Percentiles rank a stretch among this genome's conserved stretches.
Evolutionary conservation across 2,888 invertebrate species (phyloP).

Genomic region (Drosophila ustulata): DNA sequence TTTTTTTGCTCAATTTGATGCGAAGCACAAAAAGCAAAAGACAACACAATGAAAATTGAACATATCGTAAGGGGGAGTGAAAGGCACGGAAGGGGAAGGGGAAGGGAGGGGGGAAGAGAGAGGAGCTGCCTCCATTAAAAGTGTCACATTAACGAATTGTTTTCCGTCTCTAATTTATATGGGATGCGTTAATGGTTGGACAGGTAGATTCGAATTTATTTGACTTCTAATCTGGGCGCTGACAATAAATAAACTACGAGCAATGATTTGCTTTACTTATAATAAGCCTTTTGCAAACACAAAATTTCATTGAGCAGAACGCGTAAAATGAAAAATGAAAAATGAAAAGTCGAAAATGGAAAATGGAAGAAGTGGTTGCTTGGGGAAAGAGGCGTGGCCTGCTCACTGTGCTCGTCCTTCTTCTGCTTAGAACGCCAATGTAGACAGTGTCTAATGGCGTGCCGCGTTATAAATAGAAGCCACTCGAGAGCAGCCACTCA

Average conservation of each 20-base stretch:
- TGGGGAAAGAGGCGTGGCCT: constrained; percentile 64
- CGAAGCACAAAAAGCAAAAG: constrained; percentile 25
- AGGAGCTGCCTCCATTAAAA: constrained; percentile 65
- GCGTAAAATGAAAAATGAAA: constrained; percentile 15
- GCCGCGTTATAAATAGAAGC: constrained; percentile 80
- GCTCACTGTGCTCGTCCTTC: constrained; percentile 59
- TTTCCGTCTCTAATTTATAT: constrained; percentile 70
- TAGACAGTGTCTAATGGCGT: constrained; percentile 71
- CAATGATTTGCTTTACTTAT: not conserved
- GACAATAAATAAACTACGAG: constrained; percentile 54
- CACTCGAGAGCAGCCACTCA: constrained; percentile 81
- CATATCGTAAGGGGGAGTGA: constrained; percentile 8
- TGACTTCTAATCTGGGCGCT: constrained; percentile 36
- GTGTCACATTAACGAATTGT: constrained; percentile 83
- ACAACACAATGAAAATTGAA: constrained; percentile 41
- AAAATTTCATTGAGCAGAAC: constrained; percentile 53
- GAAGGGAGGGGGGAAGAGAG: constrained; percentile 2
- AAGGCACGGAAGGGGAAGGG: constrained; percentile 1
- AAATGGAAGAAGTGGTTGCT: constrained; percentile 7
- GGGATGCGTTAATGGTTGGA: constrained; percentile 54
- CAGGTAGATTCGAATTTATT: constrained; percentile 73
- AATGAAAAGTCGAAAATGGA: constrained; percentile 22
- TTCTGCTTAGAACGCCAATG: constrained; percentile 56
- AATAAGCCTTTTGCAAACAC: constrained; percentile 69
- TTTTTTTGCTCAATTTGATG: constrained; percentile 64